These are phyloP conservation scores for Ploceus nigricollis DNA, from an alignment of 2,113 vertebrate species.

Conservation along the genomic window DNA sequence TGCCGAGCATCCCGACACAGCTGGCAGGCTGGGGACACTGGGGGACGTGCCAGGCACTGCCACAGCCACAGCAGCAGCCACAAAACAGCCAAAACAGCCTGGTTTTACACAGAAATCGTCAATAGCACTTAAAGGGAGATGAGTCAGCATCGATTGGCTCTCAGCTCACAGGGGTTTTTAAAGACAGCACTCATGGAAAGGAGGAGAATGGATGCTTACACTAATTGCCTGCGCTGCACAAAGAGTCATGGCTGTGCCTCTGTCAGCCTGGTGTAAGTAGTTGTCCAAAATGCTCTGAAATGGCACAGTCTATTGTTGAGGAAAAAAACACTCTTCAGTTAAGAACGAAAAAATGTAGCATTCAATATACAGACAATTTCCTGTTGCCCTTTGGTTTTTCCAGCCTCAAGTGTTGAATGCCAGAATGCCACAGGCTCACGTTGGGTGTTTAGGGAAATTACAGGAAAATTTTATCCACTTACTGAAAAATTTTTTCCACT, in stretches of 20 bases:
- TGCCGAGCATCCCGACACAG: fast-evolving
- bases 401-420: neutral
- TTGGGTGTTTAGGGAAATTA: neutral
- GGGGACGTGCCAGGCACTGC: fast-evolving
- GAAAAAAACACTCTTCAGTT: neutral
- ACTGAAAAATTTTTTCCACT: neutral
- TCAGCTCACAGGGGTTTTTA: neutral
- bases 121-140: neutral
- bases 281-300: neutral
- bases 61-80: neutral
- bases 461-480: neutral
- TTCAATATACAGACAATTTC: neutral
- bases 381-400: neutral
- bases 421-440: neutral
- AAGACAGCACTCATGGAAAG: neutral
- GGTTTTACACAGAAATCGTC: fast-evolving
- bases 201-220: neutral
- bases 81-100: neutral
- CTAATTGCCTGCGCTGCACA: neutral
- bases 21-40: neutral
- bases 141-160: neutral
- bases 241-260: neutral
- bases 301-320: neutral
- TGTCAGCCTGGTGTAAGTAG: neutral
- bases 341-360: neutral